Evolutionary conservation across 2,113 vertebrate species (phyloP), one percentile per base, ranked within the genome.

Genomic region (Benitochromis conjunctus): DNA sequence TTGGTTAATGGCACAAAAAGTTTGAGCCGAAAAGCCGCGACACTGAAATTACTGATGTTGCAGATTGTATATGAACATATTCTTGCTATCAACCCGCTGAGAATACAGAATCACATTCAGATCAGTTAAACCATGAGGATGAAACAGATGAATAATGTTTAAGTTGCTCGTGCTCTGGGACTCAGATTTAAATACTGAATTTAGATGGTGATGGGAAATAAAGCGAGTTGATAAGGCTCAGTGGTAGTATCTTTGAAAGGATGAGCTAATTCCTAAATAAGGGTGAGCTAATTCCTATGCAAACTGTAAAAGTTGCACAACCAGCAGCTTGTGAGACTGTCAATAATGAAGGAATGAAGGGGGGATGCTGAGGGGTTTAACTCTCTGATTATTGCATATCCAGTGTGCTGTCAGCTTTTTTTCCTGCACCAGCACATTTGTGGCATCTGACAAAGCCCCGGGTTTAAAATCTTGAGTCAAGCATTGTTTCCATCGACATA

Each of bases 371-470:
- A 53, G 10, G n/a, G 18, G 43, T 51, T 76, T 41, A 34, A 80
- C 48, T 1, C 55, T 77, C 41, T 54, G 80, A 83, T 83, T 77
- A 83, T 83, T 71, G 83, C 55, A 80, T 62, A 53, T 83, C 60
- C 21, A 38, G n/a, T 81, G 60, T 24, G 51, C 29, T 81, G 60
- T 79, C 78, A 26, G 19, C 26, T 43, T 24, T 69, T 69, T 38
- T n/a, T 31, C 18, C 81, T 43, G 55, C 74, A 83, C 90, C 90
- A 86, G 86, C 86, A 80, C 84, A 55, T 86, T 87, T 26, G 38
- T 21, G 77, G 34, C 11, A 3, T 36, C 60, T n/a, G 56, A 87
- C 71, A 82, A 91, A 87, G 66, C 81, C 78, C 13, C 6, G 9
- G 80, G 16, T 86, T 90, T 90, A 87, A 83, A 69, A 12, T 31